Evolutionary conservation across 2,888 invertebrate species (phyloP).

Genomic region (Nomada flava): DNA sequence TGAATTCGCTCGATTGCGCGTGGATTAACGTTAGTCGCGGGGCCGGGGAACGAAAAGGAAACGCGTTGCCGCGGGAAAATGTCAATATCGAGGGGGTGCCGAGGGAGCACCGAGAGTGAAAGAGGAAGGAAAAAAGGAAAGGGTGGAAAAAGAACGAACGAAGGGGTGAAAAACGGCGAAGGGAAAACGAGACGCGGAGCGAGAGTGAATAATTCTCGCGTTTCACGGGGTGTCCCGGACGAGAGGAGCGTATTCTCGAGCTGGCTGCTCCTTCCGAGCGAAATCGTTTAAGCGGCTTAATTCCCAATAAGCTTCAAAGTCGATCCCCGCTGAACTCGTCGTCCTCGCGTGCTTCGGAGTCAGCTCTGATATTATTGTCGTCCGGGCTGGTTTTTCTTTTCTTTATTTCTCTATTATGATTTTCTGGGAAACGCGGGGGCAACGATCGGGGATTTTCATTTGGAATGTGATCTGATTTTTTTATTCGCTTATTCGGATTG

Average conservation of each 20-base stretch:
- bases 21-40: constrained; percentile 48
- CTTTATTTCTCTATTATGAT: background rate
- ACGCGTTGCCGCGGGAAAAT: constrained; percentile 40
- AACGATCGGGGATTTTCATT: too few relatives aligned
- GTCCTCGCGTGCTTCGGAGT: background rate
- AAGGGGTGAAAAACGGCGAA: background rate
- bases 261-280: constrained; percentile 30
- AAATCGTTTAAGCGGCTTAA: constrained; percentile 78
- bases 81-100: constrained; percentile 39
- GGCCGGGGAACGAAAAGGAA: constrained; percentile 33
- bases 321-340: constrained; percentile 75
- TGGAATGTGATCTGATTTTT: too few relatives aligned
- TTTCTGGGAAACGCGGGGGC: too few relatives aligned
- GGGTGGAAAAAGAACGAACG: background rate
- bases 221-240: constrained; percentile 36
- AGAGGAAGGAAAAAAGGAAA: background rate
- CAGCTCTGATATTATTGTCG: too few relatives aligned
- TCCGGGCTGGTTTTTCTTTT: too few relatives aligned
- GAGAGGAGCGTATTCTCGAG: constrained; percentile 45
- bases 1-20: constrained; percentile 50
- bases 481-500: too few relatives aligned
- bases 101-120: background rate
- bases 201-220: constrained; percentile 42
- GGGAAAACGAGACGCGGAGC: background rate
- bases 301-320: constrained; percentile 78